Percentiles rank a stretch among this genome's conserved stretches.
These are phyloP conservation scores for Marisa cornuarietis DNA, from an alignment of 1,140 invertebrate species.

Conservation along the genomic window DNA sequence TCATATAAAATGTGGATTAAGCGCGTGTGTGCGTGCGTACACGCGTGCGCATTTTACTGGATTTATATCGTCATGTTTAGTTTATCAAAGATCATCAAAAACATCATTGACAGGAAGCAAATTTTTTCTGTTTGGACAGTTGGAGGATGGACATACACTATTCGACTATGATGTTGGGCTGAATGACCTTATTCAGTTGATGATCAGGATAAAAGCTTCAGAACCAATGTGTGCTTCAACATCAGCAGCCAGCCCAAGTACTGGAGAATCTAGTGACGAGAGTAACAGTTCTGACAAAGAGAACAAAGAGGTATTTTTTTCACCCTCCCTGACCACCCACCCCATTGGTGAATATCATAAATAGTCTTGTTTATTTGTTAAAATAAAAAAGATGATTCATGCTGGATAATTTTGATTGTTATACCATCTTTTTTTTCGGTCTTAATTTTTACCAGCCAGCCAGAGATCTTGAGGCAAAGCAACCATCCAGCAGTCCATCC, in stretches of 20 bases:
- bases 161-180: constrained; percentile 82
- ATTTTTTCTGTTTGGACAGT: constrained; percentile 65
- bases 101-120: background rate
- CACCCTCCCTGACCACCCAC: background rate
- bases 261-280: constrained; percentile 26
- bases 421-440: background rate
- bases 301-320: constrained; percentile 45
- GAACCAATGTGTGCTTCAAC: background rate
- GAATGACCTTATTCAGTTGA: constrained; percentile 82
- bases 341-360: background rate
- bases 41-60: no score
- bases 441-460: background rate
- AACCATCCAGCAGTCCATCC: background rate
- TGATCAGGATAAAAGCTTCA: constrained; percentile 65
- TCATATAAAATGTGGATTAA: no score
- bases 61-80: no score
- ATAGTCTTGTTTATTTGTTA: no score
- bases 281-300: constrained; percentile 55
- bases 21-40: no score
- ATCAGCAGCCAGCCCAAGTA: background rate
- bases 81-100: no score
- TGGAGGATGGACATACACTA: constrained; percentile 79
- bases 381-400: no score
- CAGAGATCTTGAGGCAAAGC: background rate
- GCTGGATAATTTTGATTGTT: no score